phyloP scores from a whole-genome alignment of 2,113 vertebrate genomes.

The Loxodonta africana region DNA sequence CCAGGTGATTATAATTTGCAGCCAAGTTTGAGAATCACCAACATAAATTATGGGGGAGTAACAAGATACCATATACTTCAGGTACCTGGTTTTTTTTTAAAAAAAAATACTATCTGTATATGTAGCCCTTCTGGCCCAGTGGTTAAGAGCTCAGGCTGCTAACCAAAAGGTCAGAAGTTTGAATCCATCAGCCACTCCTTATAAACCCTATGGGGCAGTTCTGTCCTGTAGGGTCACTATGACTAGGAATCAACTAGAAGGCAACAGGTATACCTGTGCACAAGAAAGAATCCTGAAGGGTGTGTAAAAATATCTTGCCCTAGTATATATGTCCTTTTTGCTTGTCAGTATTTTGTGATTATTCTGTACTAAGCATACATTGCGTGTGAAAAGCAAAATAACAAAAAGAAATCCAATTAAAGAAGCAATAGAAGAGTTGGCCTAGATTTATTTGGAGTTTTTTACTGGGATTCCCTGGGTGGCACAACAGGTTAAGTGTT shows the following conservation, averaged over 20 bases:
- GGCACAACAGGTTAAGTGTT: neutral
- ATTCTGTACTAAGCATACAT: neutral
- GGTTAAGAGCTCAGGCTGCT: too few relatives aligned
- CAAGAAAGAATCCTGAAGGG: neutral
- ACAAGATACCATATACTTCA: neutral
- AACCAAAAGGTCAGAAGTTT: too few relatives aligned
- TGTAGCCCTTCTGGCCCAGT: neutral
- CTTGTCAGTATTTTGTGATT: neutral
- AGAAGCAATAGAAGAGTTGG: neutral
- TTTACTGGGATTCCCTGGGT: neutral
- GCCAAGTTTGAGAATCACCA: neutral
- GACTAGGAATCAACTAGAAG: too few relatives aligned
- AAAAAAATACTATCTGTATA: neutral
- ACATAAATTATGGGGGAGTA: neutral
- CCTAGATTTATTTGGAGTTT: neutral
- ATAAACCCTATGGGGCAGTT: too few relatives aligned
- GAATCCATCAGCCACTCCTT: too few relatives aligned
- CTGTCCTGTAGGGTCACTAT: too few relatives aligned
- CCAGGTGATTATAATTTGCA: neutral
- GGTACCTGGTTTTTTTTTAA: neutral
- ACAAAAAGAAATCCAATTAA: conserved; percentile 27
- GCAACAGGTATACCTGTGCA: neutral
- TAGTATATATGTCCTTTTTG: neutral
- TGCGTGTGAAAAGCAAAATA: conserved; percentile 5
- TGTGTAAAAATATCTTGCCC: neutral